These are phyloP conservation scores for Erinaceus europaeus DNA, from an alignment of 2,113 vertebrate genomes.

Conservation along the genomic window DNA sequence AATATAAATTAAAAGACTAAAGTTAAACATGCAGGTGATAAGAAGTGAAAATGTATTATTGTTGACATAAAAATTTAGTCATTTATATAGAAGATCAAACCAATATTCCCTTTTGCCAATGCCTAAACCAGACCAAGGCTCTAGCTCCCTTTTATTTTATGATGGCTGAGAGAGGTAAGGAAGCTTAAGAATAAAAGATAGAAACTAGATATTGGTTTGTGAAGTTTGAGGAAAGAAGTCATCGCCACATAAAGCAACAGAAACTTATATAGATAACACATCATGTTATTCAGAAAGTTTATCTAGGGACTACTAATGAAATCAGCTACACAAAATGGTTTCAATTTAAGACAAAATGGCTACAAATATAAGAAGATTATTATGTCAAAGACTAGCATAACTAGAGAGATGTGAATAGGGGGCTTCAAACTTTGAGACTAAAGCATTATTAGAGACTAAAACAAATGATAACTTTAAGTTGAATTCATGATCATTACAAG, in stretches of 20 bases:
- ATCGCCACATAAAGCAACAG: not conserved
- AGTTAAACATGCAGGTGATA: too few relatives aligned
- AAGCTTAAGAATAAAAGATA: not conserved
- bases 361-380: not conserved
- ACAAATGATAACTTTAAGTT: not conserved
- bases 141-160: not conserved
- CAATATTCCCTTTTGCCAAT: not conserved
- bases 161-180: not conserved
- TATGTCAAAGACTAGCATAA: not conserved
- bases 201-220: not conserved
- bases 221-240: not conserved
- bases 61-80: too few relatives aligned
- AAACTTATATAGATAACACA: not conserved
- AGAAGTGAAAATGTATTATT: too few relatives aligned
- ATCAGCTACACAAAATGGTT: not conserved
- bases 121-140: not conserved
- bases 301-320: not conserved
- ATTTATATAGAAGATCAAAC: too few relatives aligned
- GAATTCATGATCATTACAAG: not conserved
- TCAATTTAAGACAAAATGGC: not conserved
- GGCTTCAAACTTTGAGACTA: not conserved
- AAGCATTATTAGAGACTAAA: not conserved
- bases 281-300: not conserved
- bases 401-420: not conserved
- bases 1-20: too few relatives aligned